Evolutionary conservation across 2,888 invertebrate genomes (phyloP), one percentile per base, ranked within the genome.

Genomic region (Myopa tessellatipennis): DNA sequence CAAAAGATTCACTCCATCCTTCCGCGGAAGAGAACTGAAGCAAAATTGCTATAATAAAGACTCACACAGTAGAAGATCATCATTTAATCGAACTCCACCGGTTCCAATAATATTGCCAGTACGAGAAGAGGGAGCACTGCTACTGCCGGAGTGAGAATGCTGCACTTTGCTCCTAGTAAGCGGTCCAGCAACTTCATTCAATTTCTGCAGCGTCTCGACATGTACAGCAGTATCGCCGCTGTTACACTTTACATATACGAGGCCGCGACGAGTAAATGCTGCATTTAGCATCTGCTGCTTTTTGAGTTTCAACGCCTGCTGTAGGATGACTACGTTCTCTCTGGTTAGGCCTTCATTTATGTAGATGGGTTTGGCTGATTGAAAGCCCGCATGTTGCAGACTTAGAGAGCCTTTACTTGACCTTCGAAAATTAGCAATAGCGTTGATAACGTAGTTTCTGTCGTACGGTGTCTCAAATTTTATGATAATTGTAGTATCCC

Each of bases 281-380:
- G 71, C 34, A 16, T 55, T 36, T 58, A 55, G 36, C 6, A 58
- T 8, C n/a, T 58, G 52, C 14, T 55, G 68, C 14, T 26, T 71
- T 55, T 71, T 71, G 12, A 58, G 4, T 7, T 38, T 36, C 55
- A 52, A 34, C 4, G 71, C 71, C 8, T 71, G 58, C 36, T 52
- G 26, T 55, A 71, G 55, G 6, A 71, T 8, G 26, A 26, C 36
- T n/a, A 14, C 10, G 40, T 73, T 73, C 10, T 63, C 0, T 10
- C 7, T n/a, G 18, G 73, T 73, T 45, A 73, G 38, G 40, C 73
- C 18, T 16, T 73, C 61, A 45, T 73, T 73, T 18, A 61, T 40
- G 40, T 73, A 73, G 40, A 73, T 52, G 14, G 34, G 70, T 50
- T 50, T 70, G 10, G 6, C 45, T 26, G 70, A 70, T 34, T 70